phyloP scores from a whole-genome alignment of 2,113 vertebrate genomes.

The Micronycteris hirsuta region DNA sequence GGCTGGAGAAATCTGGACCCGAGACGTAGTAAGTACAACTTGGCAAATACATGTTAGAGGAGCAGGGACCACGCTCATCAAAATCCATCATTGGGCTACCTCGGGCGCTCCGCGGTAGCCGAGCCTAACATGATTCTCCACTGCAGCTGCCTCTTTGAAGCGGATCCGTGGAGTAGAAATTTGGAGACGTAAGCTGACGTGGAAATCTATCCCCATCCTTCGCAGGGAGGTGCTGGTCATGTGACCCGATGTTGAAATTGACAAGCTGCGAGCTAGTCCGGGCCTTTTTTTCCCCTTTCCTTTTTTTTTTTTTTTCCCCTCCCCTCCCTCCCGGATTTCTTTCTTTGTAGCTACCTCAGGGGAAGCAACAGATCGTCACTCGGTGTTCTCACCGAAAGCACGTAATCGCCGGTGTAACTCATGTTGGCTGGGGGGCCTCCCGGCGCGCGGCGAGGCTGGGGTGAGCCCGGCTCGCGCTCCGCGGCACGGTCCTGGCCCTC shows the following conservation, averaged over 20 bases:
- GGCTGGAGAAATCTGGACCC: conserved; percentile 96
- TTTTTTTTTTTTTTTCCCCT: background rate
- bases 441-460: conserved; percentile 43
- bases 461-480: conserved; percentile 57
- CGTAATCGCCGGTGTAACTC: conserved; percentile 78
- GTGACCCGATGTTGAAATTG: conserved; percentile 99
- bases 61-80: conserved; percentile 97
- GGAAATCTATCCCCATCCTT: conserved; percentile 99
- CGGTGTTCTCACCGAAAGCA: conserved; percentile 76
- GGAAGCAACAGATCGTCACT: conserved; percentile 87
- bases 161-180: conserved; percentile 95
- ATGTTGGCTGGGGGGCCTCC: conserved; percentile 69
- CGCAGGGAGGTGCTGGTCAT: conserved; percentile 98
- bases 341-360: conserved; percentile 86
- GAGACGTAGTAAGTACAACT: conserved; percentile 99
- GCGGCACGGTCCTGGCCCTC: conserved; percentile 40
- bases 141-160: conserved; percentile 97
- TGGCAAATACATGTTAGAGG: conserved; percentile 99
- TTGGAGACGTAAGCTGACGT: conserved; percentile 99
- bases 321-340: conserved; percentile 67
- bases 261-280: conserved; percentile 87
- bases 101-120: conserved; percentile 89
- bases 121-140: conserved; percentile 96
- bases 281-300: conserved; percentile 58
- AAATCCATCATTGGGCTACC: conserved; percentile 98